Evolutionary conservation across 2,113 vertebrate genomes (phyloP).

Genomic region (Zonotrichia leucophrys): DNA sequence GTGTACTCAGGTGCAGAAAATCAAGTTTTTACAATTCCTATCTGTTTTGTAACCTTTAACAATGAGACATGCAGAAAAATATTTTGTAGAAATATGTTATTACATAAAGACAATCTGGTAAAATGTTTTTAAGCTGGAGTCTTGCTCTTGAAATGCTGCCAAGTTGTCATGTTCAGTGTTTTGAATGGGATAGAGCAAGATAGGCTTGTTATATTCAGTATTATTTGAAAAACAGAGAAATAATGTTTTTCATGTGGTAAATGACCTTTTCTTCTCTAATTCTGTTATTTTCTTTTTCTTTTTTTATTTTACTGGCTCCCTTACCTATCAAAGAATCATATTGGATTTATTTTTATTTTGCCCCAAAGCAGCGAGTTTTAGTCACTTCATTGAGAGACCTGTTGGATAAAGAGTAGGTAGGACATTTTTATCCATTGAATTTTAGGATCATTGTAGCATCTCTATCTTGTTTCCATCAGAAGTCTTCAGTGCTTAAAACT

Average conservation of each 20-base stretch:
- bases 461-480: neutral
- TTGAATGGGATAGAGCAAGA: neutral
- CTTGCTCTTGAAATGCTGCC: neutral
- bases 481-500: neutral
- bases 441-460: neutral
- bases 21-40: neutral
- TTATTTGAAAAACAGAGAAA: neutral
- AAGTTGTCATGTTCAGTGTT: neutral
- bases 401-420: accelerated
- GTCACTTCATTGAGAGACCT: neutral
- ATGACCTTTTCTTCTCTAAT: neutral
- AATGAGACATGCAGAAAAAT: neutral
- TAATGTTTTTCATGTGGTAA: neutral
- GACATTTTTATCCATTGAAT: neutral
- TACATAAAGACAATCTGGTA: neutral
- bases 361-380: neutral
- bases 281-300: accelerated
- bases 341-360: neutral
- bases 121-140: neutral
- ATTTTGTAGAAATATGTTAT: neutral
- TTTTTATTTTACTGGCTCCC: no score
- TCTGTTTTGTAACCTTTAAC: neutral
- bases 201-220: neutral
- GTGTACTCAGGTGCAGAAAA: neutral
- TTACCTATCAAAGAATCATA: neutral